phyloP scores from a whole-genome alignment of 2,888 invertebrate species.

The Proisotoma minuta region DNA sequence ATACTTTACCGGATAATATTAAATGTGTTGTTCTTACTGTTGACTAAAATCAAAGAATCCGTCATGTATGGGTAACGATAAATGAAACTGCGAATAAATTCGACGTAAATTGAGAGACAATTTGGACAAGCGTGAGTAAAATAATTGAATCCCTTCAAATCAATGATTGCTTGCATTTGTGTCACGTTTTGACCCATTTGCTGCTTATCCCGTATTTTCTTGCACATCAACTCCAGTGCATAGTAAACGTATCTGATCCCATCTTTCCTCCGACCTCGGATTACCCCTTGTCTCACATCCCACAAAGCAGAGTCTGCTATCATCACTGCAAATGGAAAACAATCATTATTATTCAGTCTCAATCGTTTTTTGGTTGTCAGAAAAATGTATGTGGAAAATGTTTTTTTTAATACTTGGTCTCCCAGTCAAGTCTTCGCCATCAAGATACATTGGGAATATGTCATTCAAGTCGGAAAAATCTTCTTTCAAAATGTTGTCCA shows the following conservation, averaged over 20 bases:
- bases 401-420: background rate
- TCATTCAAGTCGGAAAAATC: background rate
- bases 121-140: background rate
- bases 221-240: background rate
- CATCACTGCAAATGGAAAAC: background rate
- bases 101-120: background rate
- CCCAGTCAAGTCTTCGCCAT: background rate
- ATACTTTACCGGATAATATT: background rate
- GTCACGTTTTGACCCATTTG: background rate
- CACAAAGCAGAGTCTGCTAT: background rate
- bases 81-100: background rate
- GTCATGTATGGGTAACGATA: background rate
- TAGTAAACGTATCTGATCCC: background rate
- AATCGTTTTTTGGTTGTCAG: no score
- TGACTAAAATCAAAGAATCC: background rate
- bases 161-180: background rate
- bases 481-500: background rate
- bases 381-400: no score
- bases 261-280: background rate
- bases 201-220: background rate
- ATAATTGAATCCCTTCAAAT: background rate
- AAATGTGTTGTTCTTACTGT: background rate
- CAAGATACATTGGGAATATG: background rate
- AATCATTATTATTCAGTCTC: background rate
- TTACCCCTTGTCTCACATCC: background rate